Percentiles rank a stretch among this genome's conserved stretches.
Conservation (phyloP, 2,888 invertebrate genomes). For the Argynnis bischoffii region DNA sequence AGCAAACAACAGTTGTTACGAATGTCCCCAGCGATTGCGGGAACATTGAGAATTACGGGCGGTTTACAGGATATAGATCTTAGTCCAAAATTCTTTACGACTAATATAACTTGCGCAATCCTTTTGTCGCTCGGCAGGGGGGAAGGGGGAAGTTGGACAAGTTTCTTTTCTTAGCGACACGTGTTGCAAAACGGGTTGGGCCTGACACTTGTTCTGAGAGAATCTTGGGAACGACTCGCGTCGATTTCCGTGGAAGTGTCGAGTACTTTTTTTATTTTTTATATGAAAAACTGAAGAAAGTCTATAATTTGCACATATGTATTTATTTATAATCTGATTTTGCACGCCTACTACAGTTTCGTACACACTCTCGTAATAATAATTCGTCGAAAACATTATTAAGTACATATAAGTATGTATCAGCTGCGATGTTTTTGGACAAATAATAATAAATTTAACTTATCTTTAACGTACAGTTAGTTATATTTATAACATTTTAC, state of each 20-base stretch:
- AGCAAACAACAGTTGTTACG: slow-evolving; percentile 80
- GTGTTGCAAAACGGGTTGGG: slow-evolving; percentile 80
- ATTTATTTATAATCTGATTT: background rate
- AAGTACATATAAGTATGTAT: background rate
- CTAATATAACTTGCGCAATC: slow-evolving; percentile 80
- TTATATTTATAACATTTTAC: slow-evolving; percentile 2
- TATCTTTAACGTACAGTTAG: too few relatives aligned
- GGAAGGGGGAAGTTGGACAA: slow-evolving; percentile 61
- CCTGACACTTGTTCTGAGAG: slow-evolving; percentile 70
- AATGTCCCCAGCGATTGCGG: slow-evolving; percentile 79
- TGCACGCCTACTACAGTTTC: background rate
- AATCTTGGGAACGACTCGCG: slow-evolving; percentile 60
- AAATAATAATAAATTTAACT: too few relatives aligned
- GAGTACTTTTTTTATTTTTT: slow-evolving; percentile 56
- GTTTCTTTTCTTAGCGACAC: slow-evolving; percentile 80
- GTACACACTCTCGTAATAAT: background rate
- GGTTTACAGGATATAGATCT: slow-evolving; percentile 79
- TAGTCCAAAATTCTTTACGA: slow-evolving; percentile 80
- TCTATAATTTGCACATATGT: slow-evolving; percentile 9
- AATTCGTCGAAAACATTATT: background rate
- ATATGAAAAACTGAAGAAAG: slow-evolving; percentile 21
- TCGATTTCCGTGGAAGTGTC: slow-evolving; percentile 62
- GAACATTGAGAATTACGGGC: slow-evolving; percentile 76
- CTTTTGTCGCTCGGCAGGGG: slow-evolving; percentile 67
- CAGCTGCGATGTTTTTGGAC: background rate